Evolutionary conservation across 2,113 vertebrate genomes (phyloP).

Genomic region (Podiceps cristatus): DNA sequence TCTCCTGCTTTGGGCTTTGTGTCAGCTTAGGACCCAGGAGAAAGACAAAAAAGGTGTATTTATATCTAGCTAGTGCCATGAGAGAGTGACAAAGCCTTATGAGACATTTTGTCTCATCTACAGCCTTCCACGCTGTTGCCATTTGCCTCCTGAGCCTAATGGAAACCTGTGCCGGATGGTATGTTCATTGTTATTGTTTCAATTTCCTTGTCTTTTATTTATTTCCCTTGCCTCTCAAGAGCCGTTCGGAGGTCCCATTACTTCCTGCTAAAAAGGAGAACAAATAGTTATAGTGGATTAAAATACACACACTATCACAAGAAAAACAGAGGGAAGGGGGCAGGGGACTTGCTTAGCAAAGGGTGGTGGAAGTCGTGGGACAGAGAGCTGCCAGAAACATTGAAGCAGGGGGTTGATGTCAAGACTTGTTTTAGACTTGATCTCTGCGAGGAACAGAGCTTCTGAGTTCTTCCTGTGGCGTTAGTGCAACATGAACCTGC

Average conservation of each 20-base stretch:
- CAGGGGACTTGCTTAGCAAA: neutral
- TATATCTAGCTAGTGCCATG: neutral
- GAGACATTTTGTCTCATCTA: neutral
- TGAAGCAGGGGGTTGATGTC: neutral
- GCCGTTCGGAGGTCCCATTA: neutral
- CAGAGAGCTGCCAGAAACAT: neutral
- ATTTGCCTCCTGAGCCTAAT: constrained; percentile 4
- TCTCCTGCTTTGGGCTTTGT: neutral
- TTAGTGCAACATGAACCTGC: neutral
- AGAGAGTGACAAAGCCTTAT: neutral
- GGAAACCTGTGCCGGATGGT: neutral
- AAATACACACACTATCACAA: constrained; percentile 28
- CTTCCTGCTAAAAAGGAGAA: constrained; percentile 51
- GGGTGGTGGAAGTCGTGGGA: neutral
- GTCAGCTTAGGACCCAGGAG: neutral
- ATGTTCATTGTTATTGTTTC: constrained; percentile 17
- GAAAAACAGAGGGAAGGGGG: constrained; percentile 11
- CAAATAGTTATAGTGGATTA: constrained; percentile 13
- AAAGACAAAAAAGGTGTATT: neutral
- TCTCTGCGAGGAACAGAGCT: neutral
- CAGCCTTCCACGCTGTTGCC: neutral
- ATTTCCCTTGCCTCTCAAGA: constrained; percentile 47
- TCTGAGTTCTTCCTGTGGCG: neutral
- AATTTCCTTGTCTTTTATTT: constrained; percentile 54
- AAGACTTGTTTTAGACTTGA: neutral